Evolutionary conservation across 1,140 invertebrate genomes (phyloP).

Genomic region (Ganaspis sp.): DNA sequence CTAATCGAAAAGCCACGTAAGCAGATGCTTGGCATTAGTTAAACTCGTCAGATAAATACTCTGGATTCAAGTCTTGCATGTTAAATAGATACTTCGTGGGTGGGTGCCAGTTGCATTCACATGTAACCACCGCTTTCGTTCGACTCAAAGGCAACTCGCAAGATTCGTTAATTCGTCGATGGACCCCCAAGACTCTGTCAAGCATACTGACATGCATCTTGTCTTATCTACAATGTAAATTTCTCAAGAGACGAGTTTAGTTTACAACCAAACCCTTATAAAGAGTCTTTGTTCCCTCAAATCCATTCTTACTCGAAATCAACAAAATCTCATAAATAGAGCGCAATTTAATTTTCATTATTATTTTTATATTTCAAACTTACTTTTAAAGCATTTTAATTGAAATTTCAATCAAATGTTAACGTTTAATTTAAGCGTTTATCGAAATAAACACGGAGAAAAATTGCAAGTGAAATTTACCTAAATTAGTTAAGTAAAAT

Average conservation of each 20-base stretch:
- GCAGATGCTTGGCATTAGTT: no score
- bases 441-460: no score
- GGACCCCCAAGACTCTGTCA: slow-evolving; percentile 33
- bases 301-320: neutral
- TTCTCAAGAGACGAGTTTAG: neutral
- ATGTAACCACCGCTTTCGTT: slow-evolving; percentile 53
- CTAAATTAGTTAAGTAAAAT: no score
- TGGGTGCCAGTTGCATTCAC: slow-evolving; percentile 64
- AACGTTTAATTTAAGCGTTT: no score
- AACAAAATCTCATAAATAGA: neutral
- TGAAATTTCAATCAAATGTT: no score
- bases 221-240: slow-evolving; percentile 25
- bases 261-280: neutral
- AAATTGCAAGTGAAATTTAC: no score
- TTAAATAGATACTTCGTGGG: slow-evolving; percentile 72
- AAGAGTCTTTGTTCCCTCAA: neutral
- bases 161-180: slow-evolving; percentile 56
- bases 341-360: no score
- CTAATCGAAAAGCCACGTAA: slow-evolving; percentile 65
- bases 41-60: slow-evolving; percentile 72
- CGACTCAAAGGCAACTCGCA: slow-evolving; percentile 41
- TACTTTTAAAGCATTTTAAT: no score
- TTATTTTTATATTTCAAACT: no score
- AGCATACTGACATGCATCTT: neutral
- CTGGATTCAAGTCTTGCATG: slow-evolving; percentile 65